Base-by-base conservation (phyloP, 2,797 vertebrate genomes). In the Pagetopsis macropterus region DNA sequence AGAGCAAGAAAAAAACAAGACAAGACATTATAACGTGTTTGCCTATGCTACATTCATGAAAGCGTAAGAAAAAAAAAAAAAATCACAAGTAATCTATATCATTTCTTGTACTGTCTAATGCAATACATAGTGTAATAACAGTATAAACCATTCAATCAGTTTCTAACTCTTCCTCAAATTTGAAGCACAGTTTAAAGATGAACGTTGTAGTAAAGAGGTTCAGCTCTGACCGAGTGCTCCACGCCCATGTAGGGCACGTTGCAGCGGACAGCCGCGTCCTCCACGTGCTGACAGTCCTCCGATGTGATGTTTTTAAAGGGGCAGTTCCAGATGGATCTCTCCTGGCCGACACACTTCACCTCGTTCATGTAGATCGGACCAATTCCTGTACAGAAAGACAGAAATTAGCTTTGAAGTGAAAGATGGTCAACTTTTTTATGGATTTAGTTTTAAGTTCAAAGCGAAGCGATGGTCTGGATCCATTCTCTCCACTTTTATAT, bases 341-440 rank as follows among this genome's bases (percentile, higher is more conserved):
- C 98, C 0, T 82, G 85, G 15, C 98, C 98, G 0, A 90, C 61
- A 64, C 98, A 99, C 69, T 94, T 95, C 71, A 98, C 97, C 87
- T 98, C 97, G 0, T 96, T 99, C 94, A 99, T 87, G 89, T 99
- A 96, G 86, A 99, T 95, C 1, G 97, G 96, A 46, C 97, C 98
- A 51, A 94, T 96, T 14, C 97, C 98, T 99, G 81, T 2, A 72
- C 13, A 65, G 59, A 61, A 37, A 56, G 33, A 61, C 43, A 56
- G 33, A 50, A 37, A 37, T 8, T 8, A 37, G 33, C 33, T 37
- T 37, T 37, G 37, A 37, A 37, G 33, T 37, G 33, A 37, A 37
- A 54, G 2, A 40, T 19, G 63, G 27, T 50, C 3, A 12, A 55
- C 21, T 9, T 37, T 17, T 51, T 56, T 11, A 50, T 31, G 57